These are phyloP conservation scores for Oncorhynchus tshawytscha DNA, from an alignment of 2,113 vertebrate species.

Conservation along the genomic window DNA sequence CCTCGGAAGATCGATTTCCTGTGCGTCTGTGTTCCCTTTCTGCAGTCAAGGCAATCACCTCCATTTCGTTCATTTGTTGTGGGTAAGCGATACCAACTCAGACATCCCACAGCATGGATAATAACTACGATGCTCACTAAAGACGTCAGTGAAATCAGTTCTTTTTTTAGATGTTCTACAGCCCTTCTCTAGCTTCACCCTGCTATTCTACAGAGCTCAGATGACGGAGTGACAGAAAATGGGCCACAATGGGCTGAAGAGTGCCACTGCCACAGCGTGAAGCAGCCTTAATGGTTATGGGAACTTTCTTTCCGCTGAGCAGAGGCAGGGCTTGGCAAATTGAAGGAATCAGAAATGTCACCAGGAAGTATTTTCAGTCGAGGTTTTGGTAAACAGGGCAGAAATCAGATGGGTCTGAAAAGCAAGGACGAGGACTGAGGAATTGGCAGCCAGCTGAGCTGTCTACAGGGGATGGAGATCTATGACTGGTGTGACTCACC, in stretches of 20 bases:
- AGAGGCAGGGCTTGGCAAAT: slow-evolving; percentile 14
- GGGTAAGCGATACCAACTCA: too few species aligned
- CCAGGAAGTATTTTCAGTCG: slow-evolving; percentile 25
- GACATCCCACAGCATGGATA: not conserved
- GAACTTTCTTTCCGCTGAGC: slow-evolving; percentile 13
- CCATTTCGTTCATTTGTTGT: too few species aligned
- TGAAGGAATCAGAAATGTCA: slow-evolving; percentile 23
- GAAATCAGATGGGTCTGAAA: not conserved
- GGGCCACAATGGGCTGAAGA: slow-evolving; percentile 8
- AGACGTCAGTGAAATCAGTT: not conserved
- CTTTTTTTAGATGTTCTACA: not conserved
- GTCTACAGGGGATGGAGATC: not conserved
- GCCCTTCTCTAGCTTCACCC: not conserved
- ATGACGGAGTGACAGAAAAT: slow-evolving; percentile 11
- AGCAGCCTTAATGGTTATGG: not conserved
- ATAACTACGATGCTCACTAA: not conserved
- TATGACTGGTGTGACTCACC: slow-evolving; percentile 12
- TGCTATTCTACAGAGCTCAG: not conserved
- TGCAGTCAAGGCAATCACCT: too few species aligned
- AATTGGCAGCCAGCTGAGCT: slow-evolving; percentile 9
- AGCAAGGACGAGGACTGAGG: slow-evolving; percentile 9
- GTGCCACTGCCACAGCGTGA: slow-evolving; percentile 13
- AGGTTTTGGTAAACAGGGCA: slow-evolving; percentile 21
- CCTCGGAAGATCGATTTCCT: too few species aligned
- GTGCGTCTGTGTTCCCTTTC: too few species aligned